phyloP scores from a whole-genome alignment of 2,888 invertebrate genomes.

The Imbricaverruca yamaguchii region DNA sequence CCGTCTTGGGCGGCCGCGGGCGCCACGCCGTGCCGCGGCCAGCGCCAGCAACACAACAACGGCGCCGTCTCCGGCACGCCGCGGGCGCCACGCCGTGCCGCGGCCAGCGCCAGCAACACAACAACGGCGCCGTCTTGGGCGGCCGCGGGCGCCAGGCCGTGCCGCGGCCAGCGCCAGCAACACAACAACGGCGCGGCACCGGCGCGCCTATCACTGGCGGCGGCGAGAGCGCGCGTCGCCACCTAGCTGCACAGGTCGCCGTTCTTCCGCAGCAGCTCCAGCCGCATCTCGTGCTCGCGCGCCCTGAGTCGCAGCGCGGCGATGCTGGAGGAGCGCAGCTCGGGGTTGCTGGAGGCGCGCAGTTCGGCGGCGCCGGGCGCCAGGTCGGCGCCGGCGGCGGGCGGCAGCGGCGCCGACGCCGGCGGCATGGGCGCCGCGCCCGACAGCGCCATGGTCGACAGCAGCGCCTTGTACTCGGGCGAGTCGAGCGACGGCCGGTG shows the following conservation, averaged over 20 bases:
- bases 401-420: constrained; percentile 20
- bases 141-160: not conserved
- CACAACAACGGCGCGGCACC: not conserved
- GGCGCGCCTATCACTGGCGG: constrained; percentile 4
- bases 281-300: constrained; percentile 75
- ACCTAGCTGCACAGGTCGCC: constrained; percentile 17
- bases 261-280: constrained; percentile 67
- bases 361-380: constrained; percentile 22
- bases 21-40: not conserved
- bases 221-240: not conserved
- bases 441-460: constrained; percentile 42
- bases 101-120: not conserved
- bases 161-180: not conserved
- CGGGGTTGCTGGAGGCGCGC: constrained; percentile 27
- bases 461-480: constrained; percentile 31
- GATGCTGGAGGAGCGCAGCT: constrained; percentile 32
- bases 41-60: not conserved
- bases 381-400: constrained; percentile 3
- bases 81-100: not conserved
- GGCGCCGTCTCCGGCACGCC: not conserved
- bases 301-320: constrained; percentile 64
- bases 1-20: not conserved
- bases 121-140: not conserved
- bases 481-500: constrained; percentile 48
- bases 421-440: constrained; percentile 29